Evolutionary conservation across 2,888 invertebrate genomes (phyloP).

Genomic region (Ectemnius continuus): DNA sequence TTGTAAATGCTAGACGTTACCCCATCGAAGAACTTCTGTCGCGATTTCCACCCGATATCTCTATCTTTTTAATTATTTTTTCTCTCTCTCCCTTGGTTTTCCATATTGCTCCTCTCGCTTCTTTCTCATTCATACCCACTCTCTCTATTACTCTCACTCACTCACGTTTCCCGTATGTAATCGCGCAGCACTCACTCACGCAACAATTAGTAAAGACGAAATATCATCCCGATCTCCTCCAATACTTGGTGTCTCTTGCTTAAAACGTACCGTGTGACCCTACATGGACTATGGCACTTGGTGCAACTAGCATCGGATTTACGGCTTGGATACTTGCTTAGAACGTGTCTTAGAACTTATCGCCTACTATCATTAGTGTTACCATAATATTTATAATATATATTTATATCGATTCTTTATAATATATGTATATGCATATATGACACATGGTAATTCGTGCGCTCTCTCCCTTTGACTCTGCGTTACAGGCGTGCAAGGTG

Average conservation of each 20-base stretch:
- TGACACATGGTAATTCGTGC: constrained; percentile 66
- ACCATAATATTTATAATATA: constrained; percentile 28
- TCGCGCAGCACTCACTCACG: background rate
- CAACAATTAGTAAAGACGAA: no score
- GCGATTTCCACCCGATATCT: constrained; percentile 7
- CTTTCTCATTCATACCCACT: constrained; percentile 9
- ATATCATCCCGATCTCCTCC: background rate
- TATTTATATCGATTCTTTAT: constrained; percentile 36
- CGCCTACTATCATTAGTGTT: constrained; percentile 47
- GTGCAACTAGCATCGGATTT: constrained; percentile 66
- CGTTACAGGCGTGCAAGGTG: constrained; percentile 61
- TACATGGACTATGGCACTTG: constrained; percentile 70
- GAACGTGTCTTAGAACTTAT: constrained; percentile 56
- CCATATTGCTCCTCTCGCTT: constrained; percentile 2
- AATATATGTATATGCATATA: constrained; percentile 38
- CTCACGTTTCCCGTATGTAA: background rate
- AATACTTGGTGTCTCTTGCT: constrained; percentile 5
- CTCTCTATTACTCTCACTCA: background rate
- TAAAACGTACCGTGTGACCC: constrained; percentile 56
- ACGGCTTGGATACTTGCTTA: constrained; percentile 52
- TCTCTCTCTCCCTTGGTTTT: constrained; percentile 8
- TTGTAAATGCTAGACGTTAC: constrained; percentile 46
- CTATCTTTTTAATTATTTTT: constrained; percentile 6
- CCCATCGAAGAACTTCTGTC: constrained; percentile 2
- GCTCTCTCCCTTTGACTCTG: constrained; percentile 43